Base-by-base conservation (phyloP, 1,140 invertebrate genomes). In the Drosophila pachea region DNA sequence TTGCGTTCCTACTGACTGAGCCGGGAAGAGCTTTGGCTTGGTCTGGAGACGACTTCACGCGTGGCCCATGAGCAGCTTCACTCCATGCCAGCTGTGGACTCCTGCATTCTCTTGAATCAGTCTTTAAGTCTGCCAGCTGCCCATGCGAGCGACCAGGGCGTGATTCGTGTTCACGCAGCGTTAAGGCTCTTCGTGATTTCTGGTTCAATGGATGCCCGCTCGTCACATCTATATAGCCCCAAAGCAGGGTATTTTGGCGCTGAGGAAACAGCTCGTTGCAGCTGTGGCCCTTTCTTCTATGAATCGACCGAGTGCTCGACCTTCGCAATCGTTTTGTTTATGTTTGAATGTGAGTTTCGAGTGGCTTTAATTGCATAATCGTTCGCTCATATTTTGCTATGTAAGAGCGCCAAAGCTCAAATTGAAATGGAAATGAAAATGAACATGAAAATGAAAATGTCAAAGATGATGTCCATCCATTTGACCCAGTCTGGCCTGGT, bases 91-190 rank as follows among this genome's bases (percentile, higher is more conserved):
- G 14, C 22, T 22, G 22, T 38, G 7, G n/a, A 35, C 16, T 36
- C 2, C 29, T 16, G 32, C 3, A 14, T 31, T 31, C 49, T 62
- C 48, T 33, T 7, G 22, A 22, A 22, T 38, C 5, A 38, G 36
- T 11, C 40, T 42, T n/a, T 7, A 42, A 12, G 11, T 43, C 40
- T 43, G 5, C 14, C 22, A 22, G 22, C 22, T 22, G 3, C 1
- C 22, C 16, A 31, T 31, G 45, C 45, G 12, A 36, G 50, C 14
- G 50, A 33, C 48, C 8, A 6, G 48, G 31, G 14, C 40, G 22
- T 73, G 76, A 66, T 31, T 79, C 76, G 76, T 79, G 76, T 69
- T 73, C 73, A 79, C 49, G 12, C 14, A 78, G 73, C 76, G 76
- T 79, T 59, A 79, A 79, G 61, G 56, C 61, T 63, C 60, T 59